Percentiles rank a stretch among this genome's conserved stretches.
phyloP scores from a whole-genome alignment of 2,113 vertebrate species.

The Calypte anna region DNA sequence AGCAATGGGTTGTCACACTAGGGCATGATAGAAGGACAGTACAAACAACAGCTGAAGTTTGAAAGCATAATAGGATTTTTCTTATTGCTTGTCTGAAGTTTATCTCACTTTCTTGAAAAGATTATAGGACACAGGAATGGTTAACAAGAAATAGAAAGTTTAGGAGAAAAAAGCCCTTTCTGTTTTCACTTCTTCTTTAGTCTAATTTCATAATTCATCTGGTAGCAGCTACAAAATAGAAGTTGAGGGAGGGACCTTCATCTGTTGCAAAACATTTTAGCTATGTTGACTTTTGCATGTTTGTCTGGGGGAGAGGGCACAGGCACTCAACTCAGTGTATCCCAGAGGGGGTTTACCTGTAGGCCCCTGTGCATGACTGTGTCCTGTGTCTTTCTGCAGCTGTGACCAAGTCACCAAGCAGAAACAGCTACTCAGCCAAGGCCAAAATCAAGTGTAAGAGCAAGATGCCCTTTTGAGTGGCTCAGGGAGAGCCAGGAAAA shows the following conservation, averaged over 20 bases:
- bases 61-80: not conserved
- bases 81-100: not conserved
- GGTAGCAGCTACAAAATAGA: not conserved
- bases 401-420: not conserved
- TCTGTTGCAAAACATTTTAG: not conserved
- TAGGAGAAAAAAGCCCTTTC: not conserved
- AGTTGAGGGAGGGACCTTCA: not conserved
- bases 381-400: not conserved
- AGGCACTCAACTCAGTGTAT: accelerated
- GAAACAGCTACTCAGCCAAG: not conserved
- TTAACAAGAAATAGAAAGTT: not conserved
- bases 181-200: not conserved
- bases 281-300: not conserved
- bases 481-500: not conserved
- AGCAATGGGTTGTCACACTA: not conserved
- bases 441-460: not conserved
- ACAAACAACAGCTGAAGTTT: not conserved
- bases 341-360: not conserved
- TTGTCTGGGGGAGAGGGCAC: not conserved
- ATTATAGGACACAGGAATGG: not conserved
- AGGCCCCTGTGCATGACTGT: not conserved
- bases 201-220: not conserved
- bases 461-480: not conserved
- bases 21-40: not conserved
- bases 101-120: not conserved